These are phyloP conservation scores for Odontocolon sp. DNA, from an alignment of 2,888 invertebrate species.

Conservation along the genomic window DNA sequence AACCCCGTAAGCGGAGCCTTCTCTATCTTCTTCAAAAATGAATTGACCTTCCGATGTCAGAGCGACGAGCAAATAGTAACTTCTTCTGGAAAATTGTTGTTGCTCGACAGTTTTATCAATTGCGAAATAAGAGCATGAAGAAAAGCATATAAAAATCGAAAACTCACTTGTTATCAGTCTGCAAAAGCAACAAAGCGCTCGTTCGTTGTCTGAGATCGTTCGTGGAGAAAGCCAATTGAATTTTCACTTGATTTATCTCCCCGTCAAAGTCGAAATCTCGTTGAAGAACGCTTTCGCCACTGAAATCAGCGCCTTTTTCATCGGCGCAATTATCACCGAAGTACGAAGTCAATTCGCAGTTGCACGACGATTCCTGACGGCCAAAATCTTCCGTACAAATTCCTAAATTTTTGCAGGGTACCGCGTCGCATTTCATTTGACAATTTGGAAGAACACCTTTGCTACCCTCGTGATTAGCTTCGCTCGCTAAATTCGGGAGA, in stretches of 20 bases:
- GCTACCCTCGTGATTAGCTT: constrained; percentile 87
- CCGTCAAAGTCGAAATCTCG: constrained; percentile 88
- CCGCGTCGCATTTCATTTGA: constrained; percentile 93
- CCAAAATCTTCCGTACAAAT: constrained; percentile 94
- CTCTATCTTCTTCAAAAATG: constrained; percentile 92
- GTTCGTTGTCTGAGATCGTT: constrained; percentile 90
- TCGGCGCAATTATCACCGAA: constrained; percentile 94
- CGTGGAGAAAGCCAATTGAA: constrained; percentile 93
- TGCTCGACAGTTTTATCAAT: constrained; percentile 22
- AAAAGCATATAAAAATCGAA: too few relatives aligned
- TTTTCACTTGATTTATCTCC: constrained; percentile 88
- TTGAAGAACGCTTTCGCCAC: constrained; percentile 92
- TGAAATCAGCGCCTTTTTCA: constrained; percentile 94
- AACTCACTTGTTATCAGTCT: constrained; percentile 90
- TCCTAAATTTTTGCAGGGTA: constrained; percentile 94
- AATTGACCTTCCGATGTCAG: constrained; percentile 92
- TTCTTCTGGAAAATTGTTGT: constrained; percentile 83
- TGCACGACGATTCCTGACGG: constrained; percentile 92
- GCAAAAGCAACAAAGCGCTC: constrained; percentile 89
- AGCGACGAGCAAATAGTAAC: constrained; percentile 91
- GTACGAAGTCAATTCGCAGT: constrained; percentile 94
- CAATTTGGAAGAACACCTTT: constrained; percentile 90
- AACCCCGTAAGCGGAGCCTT: constrained; percentile 88
- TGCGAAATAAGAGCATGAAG: neutral
- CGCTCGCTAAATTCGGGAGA: constrained; percentile 87